Conservation (phyloP, 2,888 invertebrate species). For the Pelosia muscerda region DNA sequence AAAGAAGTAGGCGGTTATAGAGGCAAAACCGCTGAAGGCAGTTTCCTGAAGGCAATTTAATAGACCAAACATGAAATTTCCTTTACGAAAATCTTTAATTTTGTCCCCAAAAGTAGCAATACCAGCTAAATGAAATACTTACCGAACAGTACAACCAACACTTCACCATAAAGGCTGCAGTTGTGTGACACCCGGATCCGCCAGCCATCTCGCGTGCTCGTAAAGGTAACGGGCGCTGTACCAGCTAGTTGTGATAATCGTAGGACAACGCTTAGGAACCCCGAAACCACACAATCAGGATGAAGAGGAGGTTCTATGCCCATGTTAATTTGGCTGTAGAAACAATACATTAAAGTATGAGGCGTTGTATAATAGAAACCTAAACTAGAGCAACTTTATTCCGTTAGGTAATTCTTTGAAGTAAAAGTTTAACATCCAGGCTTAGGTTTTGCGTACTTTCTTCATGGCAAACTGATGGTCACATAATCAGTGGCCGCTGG, state of each 20-base stretch:
- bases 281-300: conserved; percentile 4
- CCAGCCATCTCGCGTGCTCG: background rate
- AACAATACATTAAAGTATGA: background rate
- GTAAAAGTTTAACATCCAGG: too few relatives aligned
- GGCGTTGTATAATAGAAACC: background rate
- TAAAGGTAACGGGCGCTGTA: background rate
- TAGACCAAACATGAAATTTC: too few relatives aligned
- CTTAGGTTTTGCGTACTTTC: too few relatives aligned
- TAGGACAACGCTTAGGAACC: background rate
- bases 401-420: too few relatives aligned
- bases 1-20: background rate
- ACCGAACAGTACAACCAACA: background rate
- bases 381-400: too few relatives aligned
- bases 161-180: conserved; percentile 16
- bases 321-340: background rate
- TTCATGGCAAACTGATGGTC: background rate
- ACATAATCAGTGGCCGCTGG: background rate
- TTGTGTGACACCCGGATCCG: background rate
- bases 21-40: background rate
- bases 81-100: too few relatives aligned
- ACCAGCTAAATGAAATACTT: background rate
- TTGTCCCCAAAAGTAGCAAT: background rate
- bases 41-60: too few relatives aligned
- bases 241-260: conserved; percentile 3
- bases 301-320: background rate